Evolutionary conservation across 1,140 invertebrate species (phyloP).

Genomic region (Ceratina australensis): DNA sequence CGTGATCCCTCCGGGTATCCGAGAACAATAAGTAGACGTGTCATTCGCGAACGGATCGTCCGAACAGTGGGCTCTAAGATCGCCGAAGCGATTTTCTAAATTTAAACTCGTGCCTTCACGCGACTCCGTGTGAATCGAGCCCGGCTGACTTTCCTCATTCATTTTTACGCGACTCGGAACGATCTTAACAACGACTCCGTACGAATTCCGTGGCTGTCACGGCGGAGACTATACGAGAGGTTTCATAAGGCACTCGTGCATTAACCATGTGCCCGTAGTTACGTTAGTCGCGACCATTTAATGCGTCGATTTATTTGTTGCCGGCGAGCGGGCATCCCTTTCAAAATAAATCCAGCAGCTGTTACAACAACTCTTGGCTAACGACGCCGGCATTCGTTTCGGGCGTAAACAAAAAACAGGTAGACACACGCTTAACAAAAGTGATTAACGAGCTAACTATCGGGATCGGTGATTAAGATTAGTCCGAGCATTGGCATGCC

Average conservation of each 20-base stretch:
- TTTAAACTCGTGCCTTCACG: constrained; percentile 16
- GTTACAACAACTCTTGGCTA: not conserved
- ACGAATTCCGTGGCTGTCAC: not conserved
- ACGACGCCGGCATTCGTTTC: constrained; percentile 9
- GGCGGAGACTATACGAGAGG: not conserved
- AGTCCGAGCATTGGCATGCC: not conserved
- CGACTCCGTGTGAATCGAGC: not conserved
- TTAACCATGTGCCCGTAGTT: not conserved
- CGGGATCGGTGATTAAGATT: no score
- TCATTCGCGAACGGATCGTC: not conserved
- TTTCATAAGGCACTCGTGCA: not conserved
- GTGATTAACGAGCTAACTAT: no score
- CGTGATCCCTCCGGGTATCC: not conserved
- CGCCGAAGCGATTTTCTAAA: constrained; percentile 12
- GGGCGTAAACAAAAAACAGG: constrained; percentile 23
- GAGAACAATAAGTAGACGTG: not conserved
- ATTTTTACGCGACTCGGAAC: not conserved
- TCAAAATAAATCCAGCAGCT: constrained; percentile 35
- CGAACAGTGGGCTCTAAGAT: not conserved
- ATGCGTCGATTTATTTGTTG: constrained; percentile 17
- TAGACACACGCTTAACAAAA: not conserved
- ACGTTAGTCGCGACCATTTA: not conserved
- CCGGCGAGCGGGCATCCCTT: not conserved
- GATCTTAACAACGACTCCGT: not conserved
- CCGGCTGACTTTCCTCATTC: not conserved